Conservation (phyloP, 2,888 invertebrate species). For the Trichogramma evanescens region DNA sequence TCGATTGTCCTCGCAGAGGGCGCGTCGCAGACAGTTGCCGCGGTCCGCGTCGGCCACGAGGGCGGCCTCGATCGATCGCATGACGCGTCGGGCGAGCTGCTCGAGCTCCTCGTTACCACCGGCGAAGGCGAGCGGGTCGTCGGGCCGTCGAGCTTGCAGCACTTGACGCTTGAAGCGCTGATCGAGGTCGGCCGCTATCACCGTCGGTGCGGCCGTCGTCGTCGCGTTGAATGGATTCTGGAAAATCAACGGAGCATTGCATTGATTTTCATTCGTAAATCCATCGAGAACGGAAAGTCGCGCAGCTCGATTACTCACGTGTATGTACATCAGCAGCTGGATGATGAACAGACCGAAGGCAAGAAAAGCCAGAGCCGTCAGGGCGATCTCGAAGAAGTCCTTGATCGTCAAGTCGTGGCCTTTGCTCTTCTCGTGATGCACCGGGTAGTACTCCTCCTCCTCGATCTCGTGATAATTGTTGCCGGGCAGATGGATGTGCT, state of each 20-base stretch:
- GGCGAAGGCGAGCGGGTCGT: constrained; percentile 33
- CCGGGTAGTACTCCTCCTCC: constrained; percentile 35
- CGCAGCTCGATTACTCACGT: constrained; percentile 47
- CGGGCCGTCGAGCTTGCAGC: constrained; percentile 4
- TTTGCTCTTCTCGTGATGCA: constrained; percentile 46
- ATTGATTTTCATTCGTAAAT: background rate
- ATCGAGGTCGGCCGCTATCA: constrained; percentile 12
- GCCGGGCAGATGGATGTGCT: constrained; percentile 31
- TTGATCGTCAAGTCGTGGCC: constrained; percentile 59
- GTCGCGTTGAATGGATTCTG: constrained; percentile 22
- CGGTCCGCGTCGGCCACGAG: constrained; percentile 50
- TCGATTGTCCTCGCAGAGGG: constrained; percentile 63
- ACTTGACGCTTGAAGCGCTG: constrained; percentile 32
- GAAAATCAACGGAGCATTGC: constrained; percentile 4
- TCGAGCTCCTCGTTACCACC: constrained; percentile 48
- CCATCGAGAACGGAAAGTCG: background rate
- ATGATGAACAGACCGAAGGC: constrained; percentile 75
- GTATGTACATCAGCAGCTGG: constrained; percentile 71
- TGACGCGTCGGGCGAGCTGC: constrained; percentile 52
- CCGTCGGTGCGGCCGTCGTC: constrained; percentile 22
- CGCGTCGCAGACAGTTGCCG: constrained; percentile 56
- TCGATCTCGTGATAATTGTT: constrained; percentile 26
- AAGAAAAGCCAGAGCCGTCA: constrained; percentile 73
- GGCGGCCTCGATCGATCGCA: constrained; percentile 55
- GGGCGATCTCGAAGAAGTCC: constrained; percentile 71